These are phyloP conservation scores for Psittacula derbiana DNA, from an alignment of 2,797 vertebrate species.

Conservation along the genomic window DNA sequence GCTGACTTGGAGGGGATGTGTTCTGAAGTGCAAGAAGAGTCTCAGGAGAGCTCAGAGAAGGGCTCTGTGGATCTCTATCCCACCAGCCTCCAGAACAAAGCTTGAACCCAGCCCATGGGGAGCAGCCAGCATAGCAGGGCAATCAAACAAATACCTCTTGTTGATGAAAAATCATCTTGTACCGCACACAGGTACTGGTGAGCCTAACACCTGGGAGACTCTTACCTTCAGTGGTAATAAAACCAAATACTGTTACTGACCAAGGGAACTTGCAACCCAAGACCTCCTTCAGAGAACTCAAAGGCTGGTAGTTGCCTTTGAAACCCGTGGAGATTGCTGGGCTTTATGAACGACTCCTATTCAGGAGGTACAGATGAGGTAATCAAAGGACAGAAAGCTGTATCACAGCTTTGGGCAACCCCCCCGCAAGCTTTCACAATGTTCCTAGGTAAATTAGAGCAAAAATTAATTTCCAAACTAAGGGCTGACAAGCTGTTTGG, in stretches of 20 bases:
- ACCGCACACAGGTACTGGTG: neutral
- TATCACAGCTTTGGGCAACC: neutral
- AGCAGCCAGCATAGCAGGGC: neutral
- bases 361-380: neutral
- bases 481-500: neutral
- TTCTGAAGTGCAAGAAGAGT: neutral
- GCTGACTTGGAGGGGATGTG: too few species aligned
- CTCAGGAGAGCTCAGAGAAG: neutral
- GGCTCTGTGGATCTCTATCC: neutral
- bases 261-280: neutral
- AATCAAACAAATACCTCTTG: fast-evolving
- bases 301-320: neutral
- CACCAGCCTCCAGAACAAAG: neutral
- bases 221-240: neutral
- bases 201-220: neutral
- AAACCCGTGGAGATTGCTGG: neutral
- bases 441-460: neutral
- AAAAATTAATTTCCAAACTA: neutral
- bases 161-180: fast-evolving
- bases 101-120: neutral
- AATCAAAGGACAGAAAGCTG: neutral
- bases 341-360: neutral
- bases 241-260: neutral
- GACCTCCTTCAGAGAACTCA: neutral
- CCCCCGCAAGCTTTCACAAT: neutral